Conservation (phyloP, 1,140 invertebrate genomes). For the Goniozus legneri region DNA sequence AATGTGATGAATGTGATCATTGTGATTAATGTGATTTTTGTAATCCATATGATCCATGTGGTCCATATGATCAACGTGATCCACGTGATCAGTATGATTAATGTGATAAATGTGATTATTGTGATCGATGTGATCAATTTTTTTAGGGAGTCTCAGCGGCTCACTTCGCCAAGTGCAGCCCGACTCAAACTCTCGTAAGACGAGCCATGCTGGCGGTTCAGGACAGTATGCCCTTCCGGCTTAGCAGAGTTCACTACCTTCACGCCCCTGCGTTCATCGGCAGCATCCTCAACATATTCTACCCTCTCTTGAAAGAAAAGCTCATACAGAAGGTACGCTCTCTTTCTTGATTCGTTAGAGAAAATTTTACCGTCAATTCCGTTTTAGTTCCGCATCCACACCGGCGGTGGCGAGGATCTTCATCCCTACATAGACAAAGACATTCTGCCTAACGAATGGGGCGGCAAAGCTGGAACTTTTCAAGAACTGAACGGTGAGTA, state of each 20-base stretch:
- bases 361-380: background rate
- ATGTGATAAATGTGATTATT: too few species aligned
- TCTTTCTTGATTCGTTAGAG: background rate
- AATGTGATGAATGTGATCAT: too few species aligned
- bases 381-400: slow-evolving; percentile 37
- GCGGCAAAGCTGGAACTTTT: slow-evolving; percentile 50
- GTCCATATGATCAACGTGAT: too few species aligned
- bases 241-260: slow-evolving; percentile 41
- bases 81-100: too few species aligned
- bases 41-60: too few species aligned
- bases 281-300: slow-evolving; percentile 42
- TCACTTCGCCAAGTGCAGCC: slow-evolving; percentile 44
- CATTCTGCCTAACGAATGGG: slow-evolving; percentile 53
- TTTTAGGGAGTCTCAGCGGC: slow-evolving; percentile 39
- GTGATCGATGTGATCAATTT: too few species aligned
- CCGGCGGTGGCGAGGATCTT: slow-evolving; percentile 39
- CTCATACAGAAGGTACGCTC: slow-evolving; percentile 42
- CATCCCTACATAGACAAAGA: slow-evolving; percentile 46
- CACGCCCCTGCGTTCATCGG: slow-evolving; percentile 43
- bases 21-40: too few species aligned
- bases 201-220: slow-evolving; percentile 46
- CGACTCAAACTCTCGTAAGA: slow-evolving; percentile 40
- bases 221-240: slow-evolving; percentile 49
- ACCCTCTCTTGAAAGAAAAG: slow-evolving; percentile 46
- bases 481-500: slow-evolving; percentile 44